A percentile compares a stretch with the other conserved stretches of the same genome.
Conservation (phyloP, 30 jellyfish, hydroid and myxozoan genomes). For the Mastigias papua region DNA sequence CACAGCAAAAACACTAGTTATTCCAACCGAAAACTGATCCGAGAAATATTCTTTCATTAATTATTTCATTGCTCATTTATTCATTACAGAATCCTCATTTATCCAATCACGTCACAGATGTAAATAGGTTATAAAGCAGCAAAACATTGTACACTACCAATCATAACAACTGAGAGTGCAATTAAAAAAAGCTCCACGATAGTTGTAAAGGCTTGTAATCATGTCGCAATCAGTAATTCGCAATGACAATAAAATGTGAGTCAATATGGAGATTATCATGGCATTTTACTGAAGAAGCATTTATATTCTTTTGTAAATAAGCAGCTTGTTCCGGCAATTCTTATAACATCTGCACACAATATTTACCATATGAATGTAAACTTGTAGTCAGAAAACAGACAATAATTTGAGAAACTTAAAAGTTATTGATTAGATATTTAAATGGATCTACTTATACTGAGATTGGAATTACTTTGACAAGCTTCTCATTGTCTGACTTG, state of each 20-base stretch:
- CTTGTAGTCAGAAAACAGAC: background rate
- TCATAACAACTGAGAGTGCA: too few relatives aligned
- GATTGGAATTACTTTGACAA: background rate
- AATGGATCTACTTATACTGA: background rate
- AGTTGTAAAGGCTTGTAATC: too few relatives aligned
- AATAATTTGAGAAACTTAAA: too few relatives aligned
- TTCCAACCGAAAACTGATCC: too few relatives aligned
- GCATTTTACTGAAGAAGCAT: background rate
- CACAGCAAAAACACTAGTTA: too few relatives aligned
- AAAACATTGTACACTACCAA: too few relatives aligned
- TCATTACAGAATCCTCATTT: too few relatives aligned
- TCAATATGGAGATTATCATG: background rate
- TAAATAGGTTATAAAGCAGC: too few relatives aligned
- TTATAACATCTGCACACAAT: background rate
- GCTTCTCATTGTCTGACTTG: background rate
- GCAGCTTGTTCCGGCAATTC: background rate
- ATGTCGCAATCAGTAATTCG: background rate
- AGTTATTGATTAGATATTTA: background rate
- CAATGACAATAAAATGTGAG: background rate
- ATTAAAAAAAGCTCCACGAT: background rate
- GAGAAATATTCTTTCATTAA: too few relatives aligned
- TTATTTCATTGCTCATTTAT: too few relatives aligned
- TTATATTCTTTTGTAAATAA: background rate
- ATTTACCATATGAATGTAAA: background rate
- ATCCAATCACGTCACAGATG: too few relatives aligned